Conservation (phyloP, 2,888 invertebrate genomes). For the Caenorhabditis angaria region DNA sequence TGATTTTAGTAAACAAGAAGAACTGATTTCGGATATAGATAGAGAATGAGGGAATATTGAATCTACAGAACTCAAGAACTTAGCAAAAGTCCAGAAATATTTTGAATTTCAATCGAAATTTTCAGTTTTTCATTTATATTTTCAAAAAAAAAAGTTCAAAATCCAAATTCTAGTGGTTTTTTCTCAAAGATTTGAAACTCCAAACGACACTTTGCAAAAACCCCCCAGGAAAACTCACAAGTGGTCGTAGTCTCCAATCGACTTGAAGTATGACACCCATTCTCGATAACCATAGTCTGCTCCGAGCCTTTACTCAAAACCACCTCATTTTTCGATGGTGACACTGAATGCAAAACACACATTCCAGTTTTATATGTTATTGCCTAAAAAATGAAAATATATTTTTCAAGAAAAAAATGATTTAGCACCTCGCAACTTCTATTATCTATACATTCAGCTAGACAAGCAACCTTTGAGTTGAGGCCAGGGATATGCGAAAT, state of each 20-base stretch:
- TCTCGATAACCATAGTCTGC: constrained; percentile 57
- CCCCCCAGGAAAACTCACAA: too few species aligned
- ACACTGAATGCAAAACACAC: constrained; percentile 51
- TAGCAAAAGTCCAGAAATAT: too few species aligned
- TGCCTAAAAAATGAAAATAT: constrained; percentile 30
- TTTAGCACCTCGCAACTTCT: constrained; percentile 46
- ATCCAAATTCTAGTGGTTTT: too few species aligned
- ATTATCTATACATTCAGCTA: constrained; percentile 53
- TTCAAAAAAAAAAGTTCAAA: too few species aligned
- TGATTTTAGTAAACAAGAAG: not conserved
- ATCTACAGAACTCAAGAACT: too few species aligned
- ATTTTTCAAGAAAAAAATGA: constrained; percentile 6
- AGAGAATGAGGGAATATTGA: too few species aligned
- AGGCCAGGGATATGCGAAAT: constrained; percentile 42
- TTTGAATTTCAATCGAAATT: too few species aligned
- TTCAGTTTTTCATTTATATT: too few species aligned
- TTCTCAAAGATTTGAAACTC: too few species aligned
- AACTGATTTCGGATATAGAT: too few species aligned
- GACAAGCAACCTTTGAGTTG: constrained; percentile 52
- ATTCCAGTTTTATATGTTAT: constrained; percentile 55
- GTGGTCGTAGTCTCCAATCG: not conserved
- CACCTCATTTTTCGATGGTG: constrained; percentile 33
- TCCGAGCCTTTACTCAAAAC: constrained; percentile 47
- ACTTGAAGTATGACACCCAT: constrained; percentile 46
- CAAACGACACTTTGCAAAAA: too few species aligned